Evolutionary conservation across 2,888 invertebrate genomes (phyloP).

Genomic region (Mesorhabditis spiculigera): DNA sequence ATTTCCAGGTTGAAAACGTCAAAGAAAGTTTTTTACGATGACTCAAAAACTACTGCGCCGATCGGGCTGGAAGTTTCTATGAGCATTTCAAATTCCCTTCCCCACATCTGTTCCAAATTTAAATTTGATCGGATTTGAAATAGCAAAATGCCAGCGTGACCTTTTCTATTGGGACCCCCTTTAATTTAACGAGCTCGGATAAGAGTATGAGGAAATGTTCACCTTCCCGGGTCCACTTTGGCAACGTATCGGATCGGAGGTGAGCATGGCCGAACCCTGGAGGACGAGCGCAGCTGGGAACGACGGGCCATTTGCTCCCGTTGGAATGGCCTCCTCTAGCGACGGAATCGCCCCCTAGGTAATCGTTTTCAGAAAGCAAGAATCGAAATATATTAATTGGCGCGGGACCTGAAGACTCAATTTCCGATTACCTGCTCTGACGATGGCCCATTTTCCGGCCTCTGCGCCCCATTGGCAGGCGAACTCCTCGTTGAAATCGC

Average conservation of each 20-base stretch:
- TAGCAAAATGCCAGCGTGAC: too few species aligned
- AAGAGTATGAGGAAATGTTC: background rate
- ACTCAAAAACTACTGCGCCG: too few species aligned
- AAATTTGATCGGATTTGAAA: too few species aligned
- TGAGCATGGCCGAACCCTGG: slow-evolving; percentile 52
- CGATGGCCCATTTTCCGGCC: slow-evolving; percentile 52
- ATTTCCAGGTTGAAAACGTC: background rate
- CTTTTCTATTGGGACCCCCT: too few species aligned
- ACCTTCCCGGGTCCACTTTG: slow-evolving; percentile 53
- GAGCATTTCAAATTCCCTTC: too few species aligned
- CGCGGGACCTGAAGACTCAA: background rate
- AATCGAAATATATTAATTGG: background rate
- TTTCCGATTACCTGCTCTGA: slow-evolving; percentile 37
- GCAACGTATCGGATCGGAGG: slow-evolving; percentile 52
- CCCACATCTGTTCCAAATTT: too few species aligned
- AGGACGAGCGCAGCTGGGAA: slow-evolving; percentile 53
- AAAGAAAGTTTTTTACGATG: background rate
- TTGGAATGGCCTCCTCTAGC: slow-evolving; percentile 37
- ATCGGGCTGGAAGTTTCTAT: too few species aligned
- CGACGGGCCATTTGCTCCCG: slow-evolving; percentile 34
- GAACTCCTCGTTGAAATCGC: slow-evolving; percentile 52
- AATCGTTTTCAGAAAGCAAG: slow-evolving; percentile 1
- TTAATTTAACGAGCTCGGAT: background rate
- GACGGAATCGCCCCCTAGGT: slow-evolving; percentile 53
- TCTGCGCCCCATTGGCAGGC: slow-evolving; percentile 54